These are phyloP conservation scores for Jacana jacana DNA, from an alignment of 2,113 vertebrate species.

Conservation along the genomic window DNA sequence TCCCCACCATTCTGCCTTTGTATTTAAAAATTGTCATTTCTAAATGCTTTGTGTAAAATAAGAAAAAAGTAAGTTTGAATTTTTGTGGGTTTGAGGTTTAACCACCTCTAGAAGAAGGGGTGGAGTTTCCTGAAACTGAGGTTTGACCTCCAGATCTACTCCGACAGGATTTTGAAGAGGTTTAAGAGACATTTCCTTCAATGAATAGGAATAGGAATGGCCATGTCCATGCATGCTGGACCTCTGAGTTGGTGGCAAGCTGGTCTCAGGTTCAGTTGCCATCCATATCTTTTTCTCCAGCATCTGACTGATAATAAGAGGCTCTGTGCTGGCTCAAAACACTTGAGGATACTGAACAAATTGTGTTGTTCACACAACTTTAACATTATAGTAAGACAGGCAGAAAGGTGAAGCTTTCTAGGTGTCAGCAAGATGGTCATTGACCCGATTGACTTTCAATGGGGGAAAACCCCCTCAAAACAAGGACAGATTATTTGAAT, in stretches of 20 bases:
- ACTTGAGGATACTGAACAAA: neutral
- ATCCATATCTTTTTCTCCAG: neutral
- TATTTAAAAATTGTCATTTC: neutral
- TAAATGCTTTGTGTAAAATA: neutral
- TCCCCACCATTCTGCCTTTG: neutral
- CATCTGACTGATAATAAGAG: neutral
- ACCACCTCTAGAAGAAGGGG: neutral
- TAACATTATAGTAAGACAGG: neutral
- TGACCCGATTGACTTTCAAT: neutral
- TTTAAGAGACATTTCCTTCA: slow-evolving; percentile 32
- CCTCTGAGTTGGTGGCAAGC: slow-evolving; percentile 24
- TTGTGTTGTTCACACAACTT: neutral
- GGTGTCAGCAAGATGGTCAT: neutral
- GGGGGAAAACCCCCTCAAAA: neutral
- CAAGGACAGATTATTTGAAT: neutral
- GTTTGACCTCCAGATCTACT: slow-evolving; percentile 40
- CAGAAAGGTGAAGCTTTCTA: slow-evolving; percentile 7
- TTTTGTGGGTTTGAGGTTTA: neutral
- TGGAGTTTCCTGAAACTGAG: slow-evolving; percentile 2
- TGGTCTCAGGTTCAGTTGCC: neutral
- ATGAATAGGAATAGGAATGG: neutral
- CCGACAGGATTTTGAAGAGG: neutral
- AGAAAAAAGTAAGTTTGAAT: slow-evolving; percentile 6
- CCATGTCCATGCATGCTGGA: neutral
- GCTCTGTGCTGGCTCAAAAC: neutral